Percentiles rank a stretch among this genome's conserved stretches.
phyloP scores from a whole-genome alignment of 1,140 invertebrate genomes.

The Drosophila oshimai region DNA sequence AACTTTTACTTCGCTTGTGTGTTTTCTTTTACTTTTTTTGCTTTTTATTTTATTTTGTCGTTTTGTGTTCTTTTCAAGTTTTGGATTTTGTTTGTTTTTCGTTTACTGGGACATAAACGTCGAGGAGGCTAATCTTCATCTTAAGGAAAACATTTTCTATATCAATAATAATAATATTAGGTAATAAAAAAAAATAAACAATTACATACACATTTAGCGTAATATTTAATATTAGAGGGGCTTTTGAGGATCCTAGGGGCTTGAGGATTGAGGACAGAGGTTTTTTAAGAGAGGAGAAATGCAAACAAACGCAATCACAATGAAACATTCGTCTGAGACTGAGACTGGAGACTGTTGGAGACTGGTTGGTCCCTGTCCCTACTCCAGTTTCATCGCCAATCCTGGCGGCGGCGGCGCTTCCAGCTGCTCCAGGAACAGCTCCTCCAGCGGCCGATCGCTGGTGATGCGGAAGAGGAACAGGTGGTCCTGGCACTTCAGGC shows the following conservation, averaged over 20 bases:
- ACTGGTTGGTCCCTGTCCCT: slow-evolving; percentile 20
- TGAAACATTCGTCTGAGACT: slow-evolving; percentile 69
- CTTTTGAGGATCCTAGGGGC: not conserved
- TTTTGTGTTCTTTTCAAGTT: slow-evolving; percentile 23
- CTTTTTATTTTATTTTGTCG: slow-evolving; percentile 2
- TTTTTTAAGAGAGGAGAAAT: slow-evolving; percentile 43
- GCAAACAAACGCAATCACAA: slow-evolving; percentile 79
- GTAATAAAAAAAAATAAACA: slow-evolving; percentile 58
- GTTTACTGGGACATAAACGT: slow-evolving; percentile 57
- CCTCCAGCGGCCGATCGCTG: slow-evolving; percentile 86
- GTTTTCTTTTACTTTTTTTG: slow-evolving; percentile 2
- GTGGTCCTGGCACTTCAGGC: slow-evolving; percentile 97
- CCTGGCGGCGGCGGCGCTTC: slow-evolving; percentile 60
- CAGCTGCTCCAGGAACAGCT: slow-evolving; percentile 72
- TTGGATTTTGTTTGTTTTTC: slow-evolving; percentile 45
- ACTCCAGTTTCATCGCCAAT: slow-evolving; percentile 45
- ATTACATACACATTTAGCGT: slow-evolving; percentile 56
- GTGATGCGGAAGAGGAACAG: slow-evolving; percentile 97
- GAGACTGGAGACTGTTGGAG: slow-evolving; percentile 4
- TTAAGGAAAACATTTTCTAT: slow-evolving; percentile 75
- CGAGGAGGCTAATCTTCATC: slow-evolving; percentile 36
- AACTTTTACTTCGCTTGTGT: slow-evolving; percentile 35
- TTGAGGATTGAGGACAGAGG: not conserved
- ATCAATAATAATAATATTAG: slow-evolving; percentile 59
- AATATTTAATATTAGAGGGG: slow-evolving; percentile 46